Conservation (phyloP, 2,113 vertebrate species). For the Dicerorhinus sumatrensis region DNA sequence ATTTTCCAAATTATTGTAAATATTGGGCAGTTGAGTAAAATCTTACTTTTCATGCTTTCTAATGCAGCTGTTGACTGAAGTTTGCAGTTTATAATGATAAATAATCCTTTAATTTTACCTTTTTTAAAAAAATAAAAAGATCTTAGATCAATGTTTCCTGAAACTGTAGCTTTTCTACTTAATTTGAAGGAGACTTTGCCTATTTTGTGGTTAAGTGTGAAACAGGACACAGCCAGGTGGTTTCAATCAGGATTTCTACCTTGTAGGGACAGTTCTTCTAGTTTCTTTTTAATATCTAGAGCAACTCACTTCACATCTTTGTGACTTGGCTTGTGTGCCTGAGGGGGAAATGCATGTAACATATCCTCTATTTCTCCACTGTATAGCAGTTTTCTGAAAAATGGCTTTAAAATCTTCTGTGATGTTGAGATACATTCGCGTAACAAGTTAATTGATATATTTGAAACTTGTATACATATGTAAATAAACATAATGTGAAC, state of each 20-base stretch:
- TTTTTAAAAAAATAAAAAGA: neutral
- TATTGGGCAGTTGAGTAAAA: slow-evolving; percentile 76
- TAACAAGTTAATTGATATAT: slow-evolving; percentile 9
- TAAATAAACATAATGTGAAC: neutral
- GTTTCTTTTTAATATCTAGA: slow-evolving; percentile 7
- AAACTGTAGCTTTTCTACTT: neutral
- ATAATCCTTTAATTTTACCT: neutral
- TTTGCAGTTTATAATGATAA: slow-evolving; percentile 55
- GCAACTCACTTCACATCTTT: neutral
- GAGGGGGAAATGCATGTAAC: neutral
- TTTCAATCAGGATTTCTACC: slow-evolving; percentile 38
- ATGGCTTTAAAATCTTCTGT: slow-evolving; percentile 33
- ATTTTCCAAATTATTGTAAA: slow-evolving; percentile 58
- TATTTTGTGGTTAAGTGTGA: neutral
- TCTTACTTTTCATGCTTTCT: slow-evolving; percentile 73
- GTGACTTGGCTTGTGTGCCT: slow-evolving; percentile 15
- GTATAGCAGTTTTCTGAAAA: slow-evolving; percentile 33
- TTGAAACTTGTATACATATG: neutral
- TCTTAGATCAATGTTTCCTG: neutral
- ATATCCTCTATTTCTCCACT: neutral
- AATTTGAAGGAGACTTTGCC: neutral
- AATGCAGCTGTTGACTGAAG: slow-evolving; percentile 66
- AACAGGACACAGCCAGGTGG: neutral
- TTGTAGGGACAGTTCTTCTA: neutral
- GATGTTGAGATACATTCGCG: neutral